These are phyloP conservation scores for Drosophila subsilvestris DNA, from an alignment of 2,888 invertebrate species.

Conservation along the genomic window DNA sequence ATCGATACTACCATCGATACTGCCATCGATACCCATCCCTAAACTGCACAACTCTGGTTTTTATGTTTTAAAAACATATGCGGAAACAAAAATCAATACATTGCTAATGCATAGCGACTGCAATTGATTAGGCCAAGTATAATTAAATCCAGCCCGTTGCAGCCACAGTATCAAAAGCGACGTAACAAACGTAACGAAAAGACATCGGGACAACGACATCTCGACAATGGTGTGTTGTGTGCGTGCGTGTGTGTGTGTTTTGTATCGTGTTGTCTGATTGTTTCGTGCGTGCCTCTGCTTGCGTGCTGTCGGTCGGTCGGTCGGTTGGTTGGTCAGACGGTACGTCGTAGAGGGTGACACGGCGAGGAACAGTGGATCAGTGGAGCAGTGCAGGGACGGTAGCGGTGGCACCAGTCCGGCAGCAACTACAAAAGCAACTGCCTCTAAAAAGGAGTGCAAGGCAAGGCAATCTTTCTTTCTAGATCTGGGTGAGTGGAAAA, in stretches of 20 bases:
- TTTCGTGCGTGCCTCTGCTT: conserved; percentile 20
- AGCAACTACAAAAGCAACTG: neutral
- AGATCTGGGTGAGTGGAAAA: conserved; percentile 1
- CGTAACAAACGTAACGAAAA: conserved; percentile 13
- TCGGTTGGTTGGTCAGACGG: conserved; percentile 7
- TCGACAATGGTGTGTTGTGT: conserved; percentile 39
- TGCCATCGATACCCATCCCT: conserved; percentile 3
- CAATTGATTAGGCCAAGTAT: conserved; percentile 28
- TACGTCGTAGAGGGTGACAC: neutral
- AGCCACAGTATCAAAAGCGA: conserved; percentile 3
- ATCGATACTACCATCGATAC: neutral
- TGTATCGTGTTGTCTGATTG: conserved; percentile 40
- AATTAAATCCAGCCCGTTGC: conserved; percentile 1
- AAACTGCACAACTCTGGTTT: conserved; percentile 39
- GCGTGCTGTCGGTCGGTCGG: neutral
- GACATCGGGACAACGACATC: conserved; percentile 10
- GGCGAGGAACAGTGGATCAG: neutral
- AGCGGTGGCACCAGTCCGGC: neutral
- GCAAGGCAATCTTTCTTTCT: neutral
- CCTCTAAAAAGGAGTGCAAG: neutral
- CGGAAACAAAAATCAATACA: conserved; percentile 59
- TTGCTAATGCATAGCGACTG: conserved; percentile 42
- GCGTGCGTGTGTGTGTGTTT: conserved; percentile 35
- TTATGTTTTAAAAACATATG: conserved; percentile 45
- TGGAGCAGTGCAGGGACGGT: neutral